phyloP scores from a whole-genome alignment of 2,797 vertebrate species.

The Enteromius mattozi region DNA sequence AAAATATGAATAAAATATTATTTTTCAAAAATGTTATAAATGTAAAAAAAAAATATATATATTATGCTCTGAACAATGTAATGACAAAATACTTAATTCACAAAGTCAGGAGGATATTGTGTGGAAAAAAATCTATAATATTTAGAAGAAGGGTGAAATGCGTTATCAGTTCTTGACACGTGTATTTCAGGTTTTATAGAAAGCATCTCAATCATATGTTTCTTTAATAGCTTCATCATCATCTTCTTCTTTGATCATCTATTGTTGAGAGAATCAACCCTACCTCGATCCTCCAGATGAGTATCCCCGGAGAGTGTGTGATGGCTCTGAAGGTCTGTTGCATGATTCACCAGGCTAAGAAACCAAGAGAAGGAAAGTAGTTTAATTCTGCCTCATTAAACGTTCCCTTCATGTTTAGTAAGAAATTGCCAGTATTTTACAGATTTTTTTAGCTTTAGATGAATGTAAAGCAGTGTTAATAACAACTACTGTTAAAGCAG shows the following conservation, averaged over 20 bases:
- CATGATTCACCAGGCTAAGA: constrained; percentile 73
- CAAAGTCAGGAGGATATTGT: background rate
- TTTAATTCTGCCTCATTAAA: background rate
- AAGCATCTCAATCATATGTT: background rate
- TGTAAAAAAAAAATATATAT: too few species aligned
- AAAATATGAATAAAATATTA: too few species aligned
- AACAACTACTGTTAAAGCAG: background rate
- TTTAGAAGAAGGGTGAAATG: too few species aligned
- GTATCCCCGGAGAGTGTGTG: constrained; percentile 80
- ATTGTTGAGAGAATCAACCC: background rate
- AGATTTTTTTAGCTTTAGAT: background rate
- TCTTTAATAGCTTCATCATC: background rate
- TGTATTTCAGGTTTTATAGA: background rate
- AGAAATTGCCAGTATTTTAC: background rate
- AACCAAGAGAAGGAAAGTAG: background rate
- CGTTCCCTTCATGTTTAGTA: background rate
- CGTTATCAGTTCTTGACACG: too few species aligned
- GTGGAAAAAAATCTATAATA: too few species aligned
- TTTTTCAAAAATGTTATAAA: too few species aligned
- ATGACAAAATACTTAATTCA: too few species aligned
- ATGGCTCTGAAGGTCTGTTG: constrained; percentile 86
- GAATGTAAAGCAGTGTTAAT: background rate
- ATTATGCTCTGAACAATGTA: too few species aligned
- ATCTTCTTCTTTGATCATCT: background rate
- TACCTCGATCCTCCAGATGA: constrained; percentile 91